Base-by-base conservation (phyloP, 2,888 invertebrate species). In the Oscheius sp. region DNA sequence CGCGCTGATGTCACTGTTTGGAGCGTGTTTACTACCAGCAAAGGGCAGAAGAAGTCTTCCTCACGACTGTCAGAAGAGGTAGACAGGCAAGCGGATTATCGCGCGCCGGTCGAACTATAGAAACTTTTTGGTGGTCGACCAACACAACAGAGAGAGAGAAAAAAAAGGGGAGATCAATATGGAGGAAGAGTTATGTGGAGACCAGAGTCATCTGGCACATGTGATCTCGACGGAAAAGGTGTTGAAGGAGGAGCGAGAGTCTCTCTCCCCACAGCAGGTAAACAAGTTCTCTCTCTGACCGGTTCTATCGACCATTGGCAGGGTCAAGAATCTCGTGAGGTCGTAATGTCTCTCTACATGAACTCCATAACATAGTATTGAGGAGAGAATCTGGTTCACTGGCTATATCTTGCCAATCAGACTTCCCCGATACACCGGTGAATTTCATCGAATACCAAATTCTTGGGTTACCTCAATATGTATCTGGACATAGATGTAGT, bases 11-110 rank as follows among this genome's bases (percentile, higher is more conserved):
- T 68, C 68, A 68, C 42, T 42, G 42, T 42, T 21, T 55, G 68
- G 68, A 55, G 68, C 68, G 68, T 68, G 68, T 68, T 68, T 68
- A 68, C 68, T 53, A 37, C n/a, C 63, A 29, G 33, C 21, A 50
- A 63, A 60, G 63, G 63, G 33, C 63, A 63, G 63, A 58, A 32
- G 58, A 33, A 58, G 58, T 58, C 58, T 33, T 53, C 53, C 11
- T 11, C 5, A 63, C 47, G 53, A 29, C 53, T 5, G 42, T 42
- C 42, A 42, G 7, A 21, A 21, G 21, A 42, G 42, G 42, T 42
- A 42, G 42, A 33, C 33, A 11, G 58, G 11, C 9, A 60, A 60
- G 37, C 32, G 60, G 42, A 60, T 60, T 60, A 60, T 42, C 42
- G 42, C 42, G 42, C 42, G 42, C 42, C 37, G 13, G 42, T 5